Evolutionary conservation across 2,797 vertebrate genomes (phyloP), one percentile per base, ranked within the genome.

Genomic region (Pteronotus mesoamericanus): DNA sequence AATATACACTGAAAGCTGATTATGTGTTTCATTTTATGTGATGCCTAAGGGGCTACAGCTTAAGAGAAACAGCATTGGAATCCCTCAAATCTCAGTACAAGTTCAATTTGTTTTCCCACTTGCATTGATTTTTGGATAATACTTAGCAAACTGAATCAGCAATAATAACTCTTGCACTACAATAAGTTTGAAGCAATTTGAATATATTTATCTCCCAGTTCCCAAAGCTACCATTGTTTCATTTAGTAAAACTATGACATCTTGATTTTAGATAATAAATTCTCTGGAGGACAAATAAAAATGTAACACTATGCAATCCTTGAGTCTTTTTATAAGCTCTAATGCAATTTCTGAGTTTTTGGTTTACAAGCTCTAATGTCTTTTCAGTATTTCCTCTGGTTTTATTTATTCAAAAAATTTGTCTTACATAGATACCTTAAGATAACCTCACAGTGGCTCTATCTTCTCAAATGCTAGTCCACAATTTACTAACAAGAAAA

Each of bases 1-100:
- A 96, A 92, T 93, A 94, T 91, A 98, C 97, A 96, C 96, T 96
- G 97, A 98, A 98, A 98, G 96, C 96, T 97, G 98, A 98, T 98
- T 97, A 98, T 97, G 91, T 97, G 94, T 95, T 98, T 98, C 97
- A 95, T 94, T 98, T 94, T 94, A 96, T 32, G 84, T 92, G 96
- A 97, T 24, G 89, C 98, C 98, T 96, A 92, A 89, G 92, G 97
- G 97, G 46, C 44, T 97, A 82, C 86, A 83, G 74, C 97, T 98
- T 98, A 97, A 96, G 96, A 93, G 93, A 89, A 96, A 69, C 48
- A 95, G 72, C 80, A 96, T 87, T 91, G 86, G 97, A 98, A 98
- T 97, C 74, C 61, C 91, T 97, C 96, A 97, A 96, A 98, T 98
- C 97, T 96, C 71, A 93, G 88, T n/a, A 86, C 75, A 95, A 85